These are phyloP conservation scores for Trematocara macrostoma DNA, from an alignment of 2,113 vertebrate species.

Conservation along the genomic window DNA sequence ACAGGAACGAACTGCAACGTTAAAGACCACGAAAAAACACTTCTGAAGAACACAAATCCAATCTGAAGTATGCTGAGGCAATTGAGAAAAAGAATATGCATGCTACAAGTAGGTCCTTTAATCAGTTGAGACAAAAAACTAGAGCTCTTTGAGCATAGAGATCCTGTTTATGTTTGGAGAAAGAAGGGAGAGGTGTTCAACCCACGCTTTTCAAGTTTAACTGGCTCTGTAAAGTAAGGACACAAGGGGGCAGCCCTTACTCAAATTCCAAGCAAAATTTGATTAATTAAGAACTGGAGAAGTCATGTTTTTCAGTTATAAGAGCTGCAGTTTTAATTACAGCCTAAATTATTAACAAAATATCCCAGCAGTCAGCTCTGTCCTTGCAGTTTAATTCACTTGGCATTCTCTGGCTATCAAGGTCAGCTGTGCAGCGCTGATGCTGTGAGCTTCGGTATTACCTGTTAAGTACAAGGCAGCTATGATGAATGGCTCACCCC, in stretches of 20 bases:
- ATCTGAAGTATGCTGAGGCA: not conserved
- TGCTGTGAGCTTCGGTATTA: not conserved
- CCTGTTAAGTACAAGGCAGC: not conserved
- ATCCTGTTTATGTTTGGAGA: not conserved
- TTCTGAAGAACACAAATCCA: not conserved
- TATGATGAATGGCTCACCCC: slow-evolving; percentile 48
- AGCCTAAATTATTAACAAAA: not conserved
- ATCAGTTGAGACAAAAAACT: not conserved
- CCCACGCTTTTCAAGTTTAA: not conserved
- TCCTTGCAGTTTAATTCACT: not conserved
- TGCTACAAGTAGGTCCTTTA: not conserved
- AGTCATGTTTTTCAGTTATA: not conserved
- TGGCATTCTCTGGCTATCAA: not conserved
- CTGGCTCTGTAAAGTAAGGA: not conserved
- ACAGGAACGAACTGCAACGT: not conserved
- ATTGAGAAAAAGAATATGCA: not conserved
- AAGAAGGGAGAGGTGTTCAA: not conserved
- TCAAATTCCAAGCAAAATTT: not conserved
- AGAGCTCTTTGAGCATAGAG: not conserved
- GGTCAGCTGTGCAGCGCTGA: not conserved
- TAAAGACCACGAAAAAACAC: not conserved
- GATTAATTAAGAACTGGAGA: not conserved
- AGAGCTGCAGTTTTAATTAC: not conserved
- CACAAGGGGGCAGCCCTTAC: not conserved
- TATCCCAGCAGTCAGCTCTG: not conserved